phyloP scores from a whole-genome alignment of 2,888 invertebrate species.

The Ophion ventricosus region DNA sequence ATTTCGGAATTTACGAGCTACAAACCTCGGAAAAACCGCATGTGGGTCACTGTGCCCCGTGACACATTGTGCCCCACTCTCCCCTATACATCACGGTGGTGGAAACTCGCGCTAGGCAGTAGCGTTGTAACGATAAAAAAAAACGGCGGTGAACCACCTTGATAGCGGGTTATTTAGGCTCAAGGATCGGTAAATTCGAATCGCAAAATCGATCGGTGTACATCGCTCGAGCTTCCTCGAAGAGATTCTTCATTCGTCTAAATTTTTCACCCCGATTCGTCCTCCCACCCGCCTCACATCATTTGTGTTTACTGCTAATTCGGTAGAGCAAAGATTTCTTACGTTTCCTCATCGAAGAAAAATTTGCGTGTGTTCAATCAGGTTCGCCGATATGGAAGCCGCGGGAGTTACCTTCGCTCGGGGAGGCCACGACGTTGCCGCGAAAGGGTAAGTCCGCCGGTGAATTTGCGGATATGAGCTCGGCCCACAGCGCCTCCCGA shows the following conservation, averaged over 20 bases:
- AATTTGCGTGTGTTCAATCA: slow-evolving; percentile 81
- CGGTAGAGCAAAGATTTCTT: slow-evolving; percentile 23
- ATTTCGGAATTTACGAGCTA: too few relatives aligned
- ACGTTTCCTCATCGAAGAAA: slow-evolving; percentile 54
- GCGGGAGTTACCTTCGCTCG: slow-evolving; percentile 89
- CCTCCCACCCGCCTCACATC: neutral
- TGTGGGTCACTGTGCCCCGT: too few relatives aligned
- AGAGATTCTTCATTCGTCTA: neutral
- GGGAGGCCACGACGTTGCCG: slow-evolving; percentile 87
- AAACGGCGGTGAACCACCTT: too few relatives aligned
- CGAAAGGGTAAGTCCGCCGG: slow-evolving; percentile 85
- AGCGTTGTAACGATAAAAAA: too few relatives aligned
- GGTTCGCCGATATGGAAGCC: slow-evolving; percentile 99
- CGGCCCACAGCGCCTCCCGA: slow-evolving; percentile 85
- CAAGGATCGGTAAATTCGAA: neutral
- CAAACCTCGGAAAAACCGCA: too few relatives aligned
- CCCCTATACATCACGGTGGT: too few relatives aligned
- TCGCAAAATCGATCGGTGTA: too few relatives aligned
- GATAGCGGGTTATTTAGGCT: too few relatives aligned
- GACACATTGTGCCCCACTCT: too few relatives aligned
- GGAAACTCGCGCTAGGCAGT: too few relatives aligned
- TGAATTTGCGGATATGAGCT: slow-evolving; percentile 84
- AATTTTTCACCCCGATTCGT: neutral
- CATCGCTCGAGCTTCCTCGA: neutral
- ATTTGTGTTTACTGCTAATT: slow-evolving; percentile 45